A percentile compares a stretch with the other conserved stretches of the same genome.
phyloP scores from a whole-genome alignment of 2,888 invertebrate species.

The Lordiphosa andalusiaca region DNA sequence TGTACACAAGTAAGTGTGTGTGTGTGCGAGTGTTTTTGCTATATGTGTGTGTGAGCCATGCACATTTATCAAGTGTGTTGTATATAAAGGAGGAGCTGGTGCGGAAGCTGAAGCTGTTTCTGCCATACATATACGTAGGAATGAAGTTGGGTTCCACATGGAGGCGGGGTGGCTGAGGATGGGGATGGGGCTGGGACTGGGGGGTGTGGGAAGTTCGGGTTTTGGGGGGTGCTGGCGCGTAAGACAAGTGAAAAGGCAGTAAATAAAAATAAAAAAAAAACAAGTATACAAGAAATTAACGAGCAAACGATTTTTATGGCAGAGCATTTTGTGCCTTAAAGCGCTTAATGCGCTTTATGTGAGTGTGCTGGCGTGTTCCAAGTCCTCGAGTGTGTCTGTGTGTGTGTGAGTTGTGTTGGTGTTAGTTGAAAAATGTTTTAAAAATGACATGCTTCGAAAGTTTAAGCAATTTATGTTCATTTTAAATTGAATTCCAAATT shows the following conservation, averaged over 20 bases:
- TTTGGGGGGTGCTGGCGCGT: conserved; percentile 8
- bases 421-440: conserved; percentile 78
- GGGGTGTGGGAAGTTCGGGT: conserved; percentile 15
- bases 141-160: conserved; percentile 38
- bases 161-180: conserved; percentile 18
- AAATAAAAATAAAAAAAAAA: conserved; percentile 52
- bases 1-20: conserved; percentile 22
- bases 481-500: conserved; percentile 80
- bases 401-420: conserved; percentile 33
- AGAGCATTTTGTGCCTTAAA: conserved; percentile 73
- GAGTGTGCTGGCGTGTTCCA: conserved; percentile 17
- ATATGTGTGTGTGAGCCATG: conserved; percentile 38
- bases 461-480: conserved; percentile 80
- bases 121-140: conserved; percentile 39
- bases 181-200: neutral
- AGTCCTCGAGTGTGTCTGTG: conserved; percentile 13
- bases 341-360: conserved; percentile 72
- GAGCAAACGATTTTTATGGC: conserved; percentile 76
- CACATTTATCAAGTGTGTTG: conserved; percentile 67
- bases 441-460: conserved; percentile 80
- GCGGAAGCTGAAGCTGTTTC: conserved; percentile 49
- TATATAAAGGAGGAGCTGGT: conserved; percentile 27
- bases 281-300: conserved; percentile 70
- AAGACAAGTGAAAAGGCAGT: conserved; percentile 42
- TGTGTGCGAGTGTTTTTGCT: conserved; percentile 18